Base-by-base conservation (phyloP, 2,113 vertebrate genomes). In the Tachysurus vachellii region DNA sequence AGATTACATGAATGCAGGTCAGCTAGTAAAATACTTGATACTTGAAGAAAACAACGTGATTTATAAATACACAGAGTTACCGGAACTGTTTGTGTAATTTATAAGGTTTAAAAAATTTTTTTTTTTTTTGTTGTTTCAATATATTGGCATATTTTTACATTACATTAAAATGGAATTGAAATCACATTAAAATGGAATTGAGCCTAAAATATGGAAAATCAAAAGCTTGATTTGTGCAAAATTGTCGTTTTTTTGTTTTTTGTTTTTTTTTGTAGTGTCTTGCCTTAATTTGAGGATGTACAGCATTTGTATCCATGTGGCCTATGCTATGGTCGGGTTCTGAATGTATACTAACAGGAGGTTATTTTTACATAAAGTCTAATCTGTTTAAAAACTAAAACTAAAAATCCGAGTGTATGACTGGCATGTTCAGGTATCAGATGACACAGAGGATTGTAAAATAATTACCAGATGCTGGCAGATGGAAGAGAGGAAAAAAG, bases 281-380 rank as follows among this genome's bases (percentile, higher is more conserved):
- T 79, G 75, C 50, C 50, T 28, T 28, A 28, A 56, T 54, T 17
- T 54, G 53, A 50, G 64, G 19, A 79, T 54, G 86, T 42, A n/a
- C 47, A 54, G 31, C 23, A 12, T 53, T 54, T 26, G 71, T 57
- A 66, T 26, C 2, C 14, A 21, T 53, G 80, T 28, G 70, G 7
- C 77, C 64, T 44, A 36, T 68, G 76, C 53, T 16, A 5, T 86
- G 28, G 62, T 28, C 50, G n/a, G 57, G 79, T 50, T 53, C 21
- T 79, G 64, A 80, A 47, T 19, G 14, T 57, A 54, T 50, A 57
- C 79, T 66, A 71, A 14, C 42, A 14, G 68, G 54, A 75, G 56
- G 64, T 59, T 73, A n/a, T 64, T 81, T 85, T 75, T 79, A 83
- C 82, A 83, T 66, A 64, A 64, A 66, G 11, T 83, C 13, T 53